Base-by-base conservation (phyloP, 2,888 invertebrate species). In the Selenia dentaria region DNA sequence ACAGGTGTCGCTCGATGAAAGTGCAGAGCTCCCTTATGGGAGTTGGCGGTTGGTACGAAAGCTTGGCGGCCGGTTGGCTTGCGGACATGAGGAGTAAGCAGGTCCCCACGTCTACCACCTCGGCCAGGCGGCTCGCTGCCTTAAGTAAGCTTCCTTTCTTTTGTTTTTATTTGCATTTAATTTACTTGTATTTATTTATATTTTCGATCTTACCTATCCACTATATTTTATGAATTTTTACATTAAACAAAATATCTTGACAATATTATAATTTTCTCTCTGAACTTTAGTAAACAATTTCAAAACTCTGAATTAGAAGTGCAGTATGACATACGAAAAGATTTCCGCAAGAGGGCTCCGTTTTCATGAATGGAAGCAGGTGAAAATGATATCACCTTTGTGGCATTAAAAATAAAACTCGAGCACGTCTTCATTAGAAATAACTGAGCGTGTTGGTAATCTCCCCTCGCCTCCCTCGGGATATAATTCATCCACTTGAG, bases 51-150 rank as follows among this genome's bases (percentile, higher is more conserved):
- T 88, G 79, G 88, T 86, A 83, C 82, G 86, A 85, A 75, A 70
- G 76, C 79, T 76, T 83, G 82, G 86, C 88, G 83, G 85, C 84
- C 86, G 79, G 80, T 79, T 86, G 86, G 89, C 87, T 87, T 63
- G 83, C 86, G 65, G 84, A 82, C 80, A 91, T 91, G 91, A 77
- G 91, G 86, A 89, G 87, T 83, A 91, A 90, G 86, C 88, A 88
- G 71, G 86, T 88, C 74, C 91, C 91, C 69, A 89, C 83, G 62
- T 87, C 90, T 60, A 89, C 89, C 78, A 86, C 87, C 78, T 83
- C 88, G 69, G 88, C 90, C 84, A 90, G 89, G 85, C 90, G 89
- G 86, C 86, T 87, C 70, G 88, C 89, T 72, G 83, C 87, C 79
- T 78, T 88, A 67, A 87, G 91, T 91, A 91, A 91, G 91, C 87